A percentile compares a stretch with the other conserved stretches of the same genome.
Conservation (phyloP, 1,140 invertebrate genomes). For the Drosophila pseudoobscura region DNA sequence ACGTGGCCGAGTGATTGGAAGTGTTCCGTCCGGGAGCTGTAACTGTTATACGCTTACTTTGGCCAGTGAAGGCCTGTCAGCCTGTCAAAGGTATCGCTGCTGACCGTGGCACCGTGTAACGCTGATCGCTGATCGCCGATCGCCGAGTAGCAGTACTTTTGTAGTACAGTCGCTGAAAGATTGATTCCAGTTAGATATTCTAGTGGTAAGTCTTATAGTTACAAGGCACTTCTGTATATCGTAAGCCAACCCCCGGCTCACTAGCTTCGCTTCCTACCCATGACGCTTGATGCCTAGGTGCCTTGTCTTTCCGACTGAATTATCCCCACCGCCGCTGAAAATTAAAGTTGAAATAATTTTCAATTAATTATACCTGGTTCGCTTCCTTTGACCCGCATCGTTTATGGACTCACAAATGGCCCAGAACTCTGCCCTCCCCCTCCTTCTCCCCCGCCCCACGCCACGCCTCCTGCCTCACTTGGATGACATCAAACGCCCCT, state of each 20-base stretch:
- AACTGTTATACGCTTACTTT: conserved; percentile 25
- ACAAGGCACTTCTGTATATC: too few species aligned
- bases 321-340: conserved; percentile 5
- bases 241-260: too few species aligned
- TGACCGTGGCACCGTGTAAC: conserved; percentile 25
- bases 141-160: conserved; percentile 29
- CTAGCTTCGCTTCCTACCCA: too few species aligned
- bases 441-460: not conserved
- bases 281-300: too few species aligned
- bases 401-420: conserved; percentile 9
- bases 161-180: conserved; percentile 7
- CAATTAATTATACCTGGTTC: conserved; percentile 13
- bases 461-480: not conserved
- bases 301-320: not conserved
- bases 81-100: conserved; percentile 31
- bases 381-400: not conserved
- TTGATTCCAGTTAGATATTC: too few species aligned
- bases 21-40: conserved; percentile 27
- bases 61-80: conserved; percentile 23
- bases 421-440: not conserved
- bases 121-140: conserved; percentile 30
- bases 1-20: conserved; percentile 35
- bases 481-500: conserved; percentile 22
- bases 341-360: conserved; percentile 40
- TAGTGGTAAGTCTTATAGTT: too few species aligned